These are phyloP conservation scores for Parasteatoda tepidariorum DNA, from an alignment of 1,140 invertebrate genomes.

Conservation along the genomic window DNA sequence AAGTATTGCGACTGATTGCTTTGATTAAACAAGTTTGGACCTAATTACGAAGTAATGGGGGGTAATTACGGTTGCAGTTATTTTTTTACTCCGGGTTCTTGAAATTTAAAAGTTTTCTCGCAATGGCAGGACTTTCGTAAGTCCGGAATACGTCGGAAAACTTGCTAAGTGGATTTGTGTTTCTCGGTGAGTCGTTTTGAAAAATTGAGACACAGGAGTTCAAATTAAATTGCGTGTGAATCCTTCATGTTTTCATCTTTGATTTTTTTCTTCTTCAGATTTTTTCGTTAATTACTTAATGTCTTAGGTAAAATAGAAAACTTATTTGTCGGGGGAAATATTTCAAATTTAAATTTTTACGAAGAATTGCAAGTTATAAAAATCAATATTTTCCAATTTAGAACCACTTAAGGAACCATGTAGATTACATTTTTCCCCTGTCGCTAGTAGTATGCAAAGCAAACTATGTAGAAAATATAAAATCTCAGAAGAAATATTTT, in stretches of 20 bases:
- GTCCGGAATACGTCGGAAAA: not conserved
- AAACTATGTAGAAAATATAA: too few relatives aligned
- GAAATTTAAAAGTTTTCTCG: not conserved
- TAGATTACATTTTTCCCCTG: too few relatives aligned
- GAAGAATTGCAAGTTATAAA: too few relatives aligned
- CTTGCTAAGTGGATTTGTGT: not conserved
- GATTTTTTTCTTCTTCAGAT: not conserved
- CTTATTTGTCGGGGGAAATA: not conserved
- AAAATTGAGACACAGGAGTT: not conserved
- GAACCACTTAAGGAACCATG: too few relatives aligned
- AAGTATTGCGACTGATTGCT: slow-evolving; percentile 31
- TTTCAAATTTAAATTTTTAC: too few relatives aligned
- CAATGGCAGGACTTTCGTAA: not conserved
- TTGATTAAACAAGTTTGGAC: slow-evolving; percentile 11
- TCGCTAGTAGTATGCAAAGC: too few relatives aligned
- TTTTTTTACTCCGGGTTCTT: not conserved
- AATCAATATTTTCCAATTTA: too few relatives aligned
- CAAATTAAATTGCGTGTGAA: not conserved
- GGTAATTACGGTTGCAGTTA: not conserved
- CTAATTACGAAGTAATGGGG: slow-evolving; percentile 28
- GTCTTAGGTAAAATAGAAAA: not conserved
- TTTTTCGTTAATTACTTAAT: not conserved
- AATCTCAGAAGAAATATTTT: too few relatives aligned
- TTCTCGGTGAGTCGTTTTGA: not conserved
- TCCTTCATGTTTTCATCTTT: not conserved